Evolutionary conservation across 2,888 invertebrate species (phyloP).

Genomic region (Glaucopsyche alexis): DNA sequence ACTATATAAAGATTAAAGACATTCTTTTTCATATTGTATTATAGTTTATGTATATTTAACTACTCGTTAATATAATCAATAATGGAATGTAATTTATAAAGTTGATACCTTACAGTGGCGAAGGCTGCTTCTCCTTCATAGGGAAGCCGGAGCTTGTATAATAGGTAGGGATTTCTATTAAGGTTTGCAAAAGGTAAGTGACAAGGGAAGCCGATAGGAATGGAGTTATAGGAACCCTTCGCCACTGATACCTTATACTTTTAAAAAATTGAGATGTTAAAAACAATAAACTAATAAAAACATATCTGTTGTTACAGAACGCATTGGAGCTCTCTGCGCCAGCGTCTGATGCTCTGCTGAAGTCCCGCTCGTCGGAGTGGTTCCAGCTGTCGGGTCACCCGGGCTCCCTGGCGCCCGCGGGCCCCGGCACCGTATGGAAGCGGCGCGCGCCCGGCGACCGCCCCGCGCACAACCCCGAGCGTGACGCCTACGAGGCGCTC

Average conservation of each 20-base stretch:
- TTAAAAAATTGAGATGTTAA: background rate
- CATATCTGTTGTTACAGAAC: conserved; percentile 83
- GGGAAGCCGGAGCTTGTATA: too few species aligned
- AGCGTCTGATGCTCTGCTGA: conserved; percentile 91
- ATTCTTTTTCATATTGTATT: background rate
- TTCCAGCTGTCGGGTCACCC: conserved; percentile 96
- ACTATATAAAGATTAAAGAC: background rate
- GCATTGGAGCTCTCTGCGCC: conserved; percentile 94
- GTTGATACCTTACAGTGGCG: too few species aligned
- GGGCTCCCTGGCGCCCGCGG: conserved; percentile 95
- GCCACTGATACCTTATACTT: too few species aligned
- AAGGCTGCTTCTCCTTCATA: too few species aligned
- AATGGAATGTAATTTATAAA: too few species aligned
- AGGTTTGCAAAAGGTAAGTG: too few species aligned
- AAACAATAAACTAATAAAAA: background rate
- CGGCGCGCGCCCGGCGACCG: conserved; percentile 87
- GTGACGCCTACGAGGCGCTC: conserved; percentile 88
- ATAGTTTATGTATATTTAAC: too few species aligned
- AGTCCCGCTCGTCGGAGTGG: conserved; percentile 86
- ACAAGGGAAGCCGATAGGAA: too few species aligned
- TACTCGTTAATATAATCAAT: too few species aligned
- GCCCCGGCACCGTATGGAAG: conserved; percentile 96
- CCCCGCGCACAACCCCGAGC: conserved; percentile 85
- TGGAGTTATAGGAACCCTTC: too few species aligned
- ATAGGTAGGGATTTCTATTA: too few species aligned